phyloP scores from a whole-genome alignment of 1,140 invertebrate species.

The Zaprionus inermis region DNA sequence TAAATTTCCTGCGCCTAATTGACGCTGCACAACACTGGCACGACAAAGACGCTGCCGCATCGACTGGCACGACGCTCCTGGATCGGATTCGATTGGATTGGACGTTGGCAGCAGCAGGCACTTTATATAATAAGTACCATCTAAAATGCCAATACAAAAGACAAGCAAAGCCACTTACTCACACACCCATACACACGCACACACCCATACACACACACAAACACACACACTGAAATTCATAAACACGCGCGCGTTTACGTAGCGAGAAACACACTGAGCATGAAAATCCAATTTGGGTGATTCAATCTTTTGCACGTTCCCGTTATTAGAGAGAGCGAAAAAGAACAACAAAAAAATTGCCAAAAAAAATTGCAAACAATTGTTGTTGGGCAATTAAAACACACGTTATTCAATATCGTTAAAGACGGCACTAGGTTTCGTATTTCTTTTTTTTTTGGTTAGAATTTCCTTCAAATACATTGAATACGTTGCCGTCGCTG shows the following conservation, averaged over 20 bases:
- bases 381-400: conserved; percentile 5
- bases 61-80: conserved; percentile 22
- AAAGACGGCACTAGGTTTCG: conserved; percentile 8
- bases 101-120: conserved; percentile 16
- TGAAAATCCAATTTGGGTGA: conserved; percentile 50
- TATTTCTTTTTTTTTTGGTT: conserved; percentile 16
- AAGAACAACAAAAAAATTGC: conserved; percentile 6
- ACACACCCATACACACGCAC: conserved; percentile 18
- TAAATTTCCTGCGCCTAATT: conserved; percentile 45
- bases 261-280: conserved; percentile 30
- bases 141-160: conserved; percentile 32
- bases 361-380: conserved; percentile 11
- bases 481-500: background rate
- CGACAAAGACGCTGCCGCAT: background rate
- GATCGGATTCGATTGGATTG: conserved; percentile 58
- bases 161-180: conserved; percentile 41
- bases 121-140: conserved; percentile 76
- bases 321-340: too few species aligned
- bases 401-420: conserved; percentile 18
- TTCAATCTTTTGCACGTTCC: conserved; percentile 28
- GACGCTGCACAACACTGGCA: background rate
- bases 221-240: conserved; percentile 11
- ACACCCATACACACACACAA: conserved; percentile 13
- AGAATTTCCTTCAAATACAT: background rate
- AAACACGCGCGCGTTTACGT: conserved; percentile 70